phyloP scores from a whole-genome alignment of 2,113 vertebrate genomes.

The Physeter macrocephalus region DNA sequence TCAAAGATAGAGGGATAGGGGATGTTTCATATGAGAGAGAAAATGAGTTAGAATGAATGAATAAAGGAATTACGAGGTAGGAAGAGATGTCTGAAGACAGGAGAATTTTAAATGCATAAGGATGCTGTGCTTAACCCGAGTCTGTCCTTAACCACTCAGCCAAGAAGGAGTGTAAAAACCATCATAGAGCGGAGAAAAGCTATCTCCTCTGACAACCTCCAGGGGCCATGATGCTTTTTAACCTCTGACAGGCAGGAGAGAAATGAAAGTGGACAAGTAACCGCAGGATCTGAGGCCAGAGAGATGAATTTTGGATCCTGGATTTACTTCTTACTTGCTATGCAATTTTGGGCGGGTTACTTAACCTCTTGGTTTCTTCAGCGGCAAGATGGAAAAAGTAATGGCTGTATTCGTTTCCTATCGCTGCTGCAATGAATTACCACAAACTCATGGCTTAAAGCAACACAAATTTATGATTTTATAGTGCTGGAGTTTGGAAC shows the following conservation, averaged over 20 bases:
- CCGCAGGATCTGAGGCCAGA: no score
- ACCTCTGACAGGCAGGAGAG: neutral
- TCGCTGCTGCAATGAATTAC: neutral
- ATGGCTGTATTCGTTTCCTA: no score
- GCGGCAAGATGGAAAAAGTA: neutral
- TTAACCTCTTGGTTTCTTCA: neutral
- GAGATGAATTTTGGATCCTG: neutral
- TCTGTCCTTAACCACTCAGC: no score
- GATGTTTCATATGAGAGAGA: neutral
- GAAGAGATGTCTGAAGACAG: neutral
- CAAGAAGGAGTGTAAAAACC: no score
- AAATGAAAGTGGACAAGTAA: no score
- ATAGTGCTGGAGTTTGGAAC: neutral
- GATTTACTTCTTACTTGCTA: neutral
- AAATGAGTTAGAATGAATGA: neutral
- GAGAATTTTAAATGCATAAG: neutral
- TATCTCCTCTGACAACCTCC: rapidly evolving
- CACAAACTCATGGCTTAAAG: neutral
- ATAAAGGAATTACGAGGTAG: neutral
- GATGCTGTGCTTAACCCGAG: neutral
- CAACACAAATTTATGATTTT: neutral
- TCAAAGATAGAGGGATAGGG: neutral
- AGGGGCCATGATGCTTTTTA: neutral
- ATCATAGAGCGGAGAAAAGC: neutral
- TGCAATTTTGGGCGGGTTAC: neutral